Evolutionary conservation across 2,888 invertebrate species (phyloP), one percentile per base, ranked within the genome.

Genomic region (Phengaris alcon): DNA sequence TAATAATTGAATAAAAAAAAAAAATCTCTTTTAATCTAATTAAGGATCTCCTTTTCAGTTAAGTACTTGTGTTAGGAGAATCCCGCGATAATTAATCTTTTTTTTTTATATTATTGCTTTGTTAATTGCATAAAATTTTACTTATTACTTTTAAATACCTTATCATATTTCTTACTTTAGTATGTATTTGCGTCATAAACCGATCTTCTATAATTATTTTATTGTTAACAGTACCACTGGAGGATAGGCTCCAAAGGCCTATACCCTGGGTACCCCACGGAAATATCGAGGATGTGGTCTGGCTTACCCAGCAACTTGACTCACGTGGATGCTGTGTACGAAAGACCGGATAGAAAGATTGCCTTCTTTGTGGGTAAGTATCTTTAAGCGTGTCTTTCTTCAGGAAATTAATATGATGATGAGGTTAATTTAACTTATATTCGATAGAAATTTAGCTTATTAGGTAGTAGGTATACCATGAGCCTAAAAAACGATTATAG

Each of bases 291-390:
- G 75, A 96, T 99, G 90, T 99, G 98, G 97, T 91, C 94, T 76
- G 95, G 94, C 44, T 93, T 99, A 52, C 98, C 99, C 0, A 87
- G 89, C 70, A 94, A 97, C 82, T 93, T 98, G n/a, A 96, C 96
- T 10, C 96, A 96, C 81, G 95, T 99, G 35, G 99, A 99, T 87
- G 99, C 99, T 0, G 97, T 98, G 13, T 99, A 98, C 88, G 98
- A 99, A 89, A 95, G 97, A 81, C 95, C 95, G 2, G 97, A 98
- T 84, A 95, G 95, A 78, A 96, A 97, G 85, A 98, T 99, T 79
- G 96, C 98, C n/a, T 98, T 99, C 90, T 98, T 98, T 84, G 94
- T 97, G 79, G 97, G 97, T 95, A 87, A 88, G 93, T 81, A 35
- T 22, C 3, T 9, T 68, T 51, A 55, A 52, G 68, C 22, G 15